These are phyloP conservation scores for Andricus curvator DNA, from an alignment of 2,888 invertebrate genomes.

Conservation along the genomic window DNA sequence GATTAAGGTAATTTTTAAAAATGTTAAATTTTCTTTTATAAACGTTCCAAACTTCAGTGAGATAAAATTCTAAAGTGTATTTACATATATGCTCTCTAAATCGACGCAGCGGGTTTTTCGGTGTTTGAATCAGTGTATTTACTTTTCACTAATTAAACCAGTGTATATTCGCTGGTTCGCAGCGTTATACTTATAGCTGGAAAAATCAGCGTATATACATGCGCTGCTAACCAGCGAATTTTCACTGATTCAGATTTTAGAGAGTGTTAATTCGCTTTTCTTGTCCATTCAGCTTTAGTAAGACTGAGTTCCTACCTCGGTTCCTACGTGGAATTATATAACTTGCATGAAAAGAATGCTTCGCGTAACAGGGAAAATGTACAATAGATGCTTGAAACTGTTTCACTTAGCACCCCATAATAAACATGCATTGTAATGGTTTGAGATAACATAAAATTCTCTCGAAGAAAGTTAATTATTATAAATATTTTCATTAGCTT, in stretches of 20 bases:
- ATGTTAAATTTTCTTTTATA: too few species aligned
- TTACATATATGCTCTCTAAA: background rate
- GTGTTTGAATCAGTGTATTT: too few species aligned
- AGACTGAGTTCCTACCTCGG: background rate
- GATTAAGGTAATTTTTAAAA: too few species aligned
- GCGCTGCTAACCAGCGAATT: too few species aligned
- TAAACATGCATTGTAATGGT: background rate
- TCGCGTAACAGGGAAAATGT: slow-evolving; percentile 26
- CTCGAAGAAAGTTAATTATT: slow-evolving; percentile 25
- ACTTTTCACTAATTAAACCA: too few species aligned
- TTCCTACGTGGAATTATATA: slow-evolving; percentile 5
- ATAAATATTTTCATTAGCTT: background rate
- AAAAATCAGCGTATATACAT: too few species aligned
- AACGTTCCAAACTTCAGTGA: too few species aligned
- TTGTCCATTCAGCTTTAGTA: slow-evolving; percentile 26
- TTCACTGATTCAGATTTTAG: too few species aligned
- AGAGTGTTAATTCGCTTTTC: slow-evolving; percentile 10
- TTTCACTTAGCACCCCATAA: slow-evolving; percentile 19
- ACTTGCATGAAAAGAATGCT: slow-evolving; percentile 30
- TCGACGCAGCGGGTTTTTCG: too few species aligned
- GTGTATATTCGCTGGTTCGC: too few species aligned
- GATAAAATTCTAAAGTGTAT: background rate
- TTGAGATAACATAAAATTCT: background rate
- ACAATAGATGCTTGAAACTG: slow-evolving; percentile 7
- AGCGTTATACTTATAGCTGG: too few species aligned